Conservation (phyloP, 2,113 vertebrate species). For the Cochlearius cochlearius region DNA sequence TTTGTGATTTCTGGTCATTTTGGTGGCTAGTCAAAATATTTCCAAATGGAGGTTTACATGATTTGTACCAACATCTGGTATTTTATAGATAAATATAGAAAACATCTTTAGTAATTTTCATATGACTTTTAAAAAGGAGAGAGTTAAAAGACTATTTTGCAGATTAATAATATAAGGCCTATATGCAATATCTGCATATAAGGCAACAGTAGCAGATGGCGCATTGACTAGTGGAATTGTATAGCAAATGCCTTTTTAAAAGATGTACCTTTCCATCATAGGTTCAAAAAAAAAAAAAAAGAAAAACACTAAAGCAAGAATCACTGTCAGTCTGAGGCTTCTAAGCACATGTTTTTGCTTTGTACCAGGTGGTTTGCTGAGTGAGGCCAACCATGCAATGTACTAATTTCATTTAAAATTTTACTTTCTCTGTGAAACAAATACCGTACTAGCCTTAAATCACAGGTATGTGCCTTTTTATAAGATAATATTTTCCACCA, state of each 20-base stretch:
- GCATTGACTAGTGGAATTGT: constrained; percentile 31
- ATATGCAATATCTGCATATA: neutral
- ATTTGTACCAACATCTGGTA: constrained; percentile 75
- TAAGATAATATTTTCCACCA: constrained; percentile 58
- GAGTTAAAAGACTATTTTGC: constrained; percentile 70
- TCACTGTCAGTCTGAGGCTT: constrained; percentile 58
- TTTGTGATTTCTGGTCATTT: constrained; percentile 70
- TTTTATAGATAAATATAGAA: constrained; percentile 77
- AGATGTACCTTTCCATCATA: constrained; percentile 13
- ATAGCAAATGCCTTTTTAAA: constrained; percentile 48
- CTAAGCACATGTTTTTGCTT: constrained; percentile 56
- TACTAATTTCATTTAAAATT: constrained; percentile 58
- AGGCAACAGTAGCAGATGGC: neutral
- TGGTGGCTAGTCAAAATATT: constrained; percentile 69
- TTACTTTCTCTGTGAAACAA: constrained; percentile 63
- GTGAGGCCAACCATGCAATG: constrained; percentile 16
- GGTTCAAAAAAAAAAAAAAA: neutral
- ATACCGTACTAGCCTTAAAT: constrained; percentile 84
- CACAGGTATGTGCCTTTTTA: constrained; percentile 89
- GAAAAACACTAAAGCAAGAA: constrained; percentile 53
- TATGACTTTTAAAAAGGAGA: constrained; percentile 68
- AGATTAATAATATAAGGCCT: constrained; percentile 60
- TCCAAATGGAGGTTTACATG: constrained; percentile 70
- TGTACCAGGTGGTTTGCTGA: constrained; percentile 53
- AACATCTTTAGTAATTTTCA: constrained; percentile 74